phyloP scores from a whole-genome alignment of 2,797 vertebrate genomes.

The Eulemur coronatus region DNA sequence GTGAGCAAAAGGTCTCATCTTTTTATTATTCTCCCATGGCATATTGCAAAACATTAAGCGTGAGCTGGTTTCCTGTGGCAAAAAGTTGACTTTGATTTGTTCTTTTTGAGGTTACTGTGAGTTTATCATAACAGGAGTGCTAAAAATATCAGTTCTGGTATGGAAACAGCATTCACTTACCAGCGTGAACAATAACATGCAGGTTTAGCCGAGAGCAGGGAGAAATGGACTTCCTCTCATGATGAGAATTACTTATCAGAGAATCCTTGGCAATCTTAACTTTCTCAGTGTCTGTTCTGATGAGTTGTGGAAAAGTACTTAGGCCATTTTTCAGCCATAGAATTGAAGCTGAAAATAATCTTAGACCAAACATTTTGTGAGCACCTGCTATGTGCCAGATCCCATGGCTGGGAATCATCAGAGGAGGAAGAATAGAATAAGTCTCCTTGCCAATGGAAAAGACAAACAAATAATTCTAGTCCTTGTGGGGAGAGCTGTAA shows the following conservation, averaged over 20 bases:
- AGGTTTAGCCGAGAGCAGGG: constrained; percentile 16
- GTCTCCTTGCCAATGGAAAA: background rate
- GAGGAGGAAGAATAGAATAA: background rate
- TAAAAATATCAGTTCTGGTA: constrained; percentile 72
- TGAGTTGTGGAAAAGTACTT: constrained; percentile 36
- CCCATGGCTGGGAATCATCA: background rate
- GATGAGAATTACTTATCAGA: background rate
- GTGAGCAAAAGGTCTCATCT: constrained; percentile 61
- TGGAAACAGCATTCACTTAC: constrained; percentile 67
- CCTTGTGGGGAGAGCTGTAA: background rate
- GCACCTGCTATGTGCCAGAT: constrained; percentile 9
- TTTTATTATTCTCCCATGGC: constrained; percentile 73
- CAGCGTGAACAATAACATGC: constrained; percentile 32
- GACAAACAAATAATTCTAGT: background rate
- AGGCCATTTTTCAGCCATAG: background rate
- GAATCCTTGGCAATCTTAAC: background rate
- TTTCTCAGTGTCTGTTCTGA: background rate
- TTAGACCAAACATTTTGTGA: background rate
- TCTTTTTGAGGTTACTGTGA: constrained; percentile 77
- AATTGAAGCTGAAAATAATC: constrained; percentile 4
- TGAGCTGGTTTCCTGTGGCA: constrained; percentile 79
- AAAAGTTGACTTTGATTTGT: constrained; percentile 77
- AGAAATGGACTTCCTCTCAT: background rate
- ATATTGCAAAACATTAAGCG: constrained; percentile 73
- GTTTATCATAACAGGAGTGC: constrained; percentile 75